Base-by-base conservation (phyloP, 2,797 vertebrate genomes). In the Anniella stebbinsi region DNA sequence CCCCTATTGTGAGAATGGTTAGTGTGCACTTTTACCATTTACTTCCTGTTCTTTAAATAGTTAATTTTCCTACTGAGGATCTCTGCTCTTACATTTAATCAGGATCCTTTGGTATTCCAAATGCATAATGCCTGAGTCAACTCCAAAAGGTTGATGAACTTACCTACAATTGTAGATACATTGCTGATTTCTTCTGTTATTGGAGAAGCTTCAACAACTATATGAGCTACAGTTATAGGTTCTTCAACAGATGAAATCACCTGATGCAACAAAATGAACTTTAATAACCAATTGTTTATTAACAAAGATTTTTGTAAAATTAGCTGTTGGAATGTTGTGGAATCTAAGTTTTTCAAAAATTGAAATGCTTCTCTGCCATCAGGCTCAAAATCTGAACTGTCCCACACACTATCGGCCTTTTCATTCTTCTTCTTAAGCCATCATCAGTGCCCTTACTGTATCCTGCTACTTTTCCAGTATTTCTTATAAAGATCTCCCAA, bases 201-300 rank as follows among this genome's bases (percentile, higher is more conserved):
- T 0, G 97, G 92, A 33, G 97, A 95, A 0, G 97, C 92, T 91
- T 98, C 97, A 13, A 98, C 97, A 78, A 98, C 95, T 0, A 98
- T 97, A 72, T 98, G 97, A 87, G 97, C 97, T 80, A 98, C 94
- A 5, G 97, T 97, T 45, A 97, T 95, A 23, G 97, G 94, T 86
- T 97, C 97, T 88, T 97, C 97, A 0, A 95, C 95, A 0, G 95
- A 95, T 0, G 96, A 95, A 63, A 96, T 91, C 12, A 95, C 97
- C 97, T 98, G 91, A 89, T 25, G 86, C 33, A 25, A 90, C 84
- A 95, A 36, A 92, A 1, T 41, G 23, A 38, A 0, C 8, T 45
- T 90, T 45, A 92, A 89, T 80, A 78, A 73, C n/a, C 8, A 33
- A 21, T 70, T 11, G 3, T 10, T 23, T 33, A 33, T 60, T 63